phyloP scores from a whole-genome alignment of 1,140 invertebrate species.

The Araneus ventricosus region DNA sequence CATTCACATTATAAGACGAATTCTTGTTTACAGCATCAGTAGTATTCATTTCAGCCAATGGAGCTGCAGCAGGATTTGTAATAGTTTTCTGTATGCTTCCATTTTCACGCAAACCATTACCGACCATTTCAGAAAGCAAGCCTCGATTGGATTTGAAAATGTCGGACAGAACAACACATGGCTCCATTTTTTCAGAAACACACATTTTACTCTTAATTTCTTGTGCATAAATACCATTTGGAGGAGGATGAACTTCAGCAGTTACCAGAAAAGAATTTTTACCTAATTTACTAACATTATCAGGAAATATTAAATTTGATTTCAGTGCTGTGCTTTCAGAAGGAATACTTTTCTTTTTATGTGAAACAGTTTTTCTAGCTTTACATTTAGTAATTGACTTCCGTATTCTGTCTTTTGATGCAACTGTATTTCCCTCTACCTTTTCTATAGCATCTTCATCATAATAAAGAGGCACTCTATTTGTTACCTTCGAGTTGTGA shows the following conservation, averaged over 20 bases:
- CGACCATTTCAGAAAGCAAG: neutral
- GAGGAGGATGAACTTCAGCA: constrained; percentile 17
- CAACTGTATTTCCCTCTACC: neutral
- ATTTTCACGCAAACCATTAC: neutral
- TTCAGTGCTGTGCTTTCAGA: neutral
- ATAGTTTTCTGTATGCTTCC: neutral
- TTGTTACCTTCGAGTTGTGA: neutral
- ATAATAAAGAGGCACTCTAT: neutral
- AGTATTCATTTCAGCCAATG: neutral
- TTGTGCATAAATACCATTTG: neutral
- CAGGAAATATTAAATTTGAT: neutral
- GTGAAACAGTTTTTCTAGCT: neutral
- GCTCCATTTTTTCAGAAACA: neutral
- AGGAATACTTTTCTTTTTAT: neutral
- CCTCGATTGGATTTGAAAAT: neutral
- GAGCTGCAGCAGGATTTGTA: neutral
- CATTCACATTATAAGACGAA: neutral
- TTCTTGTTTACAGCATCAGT: too few relatives aligned
- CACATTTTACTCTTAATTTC: neutral
- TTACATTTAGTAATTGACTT: neutral
- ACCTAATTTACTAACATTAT: neutral
- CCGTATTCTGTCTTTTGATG: neutral
- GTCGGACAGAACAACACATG: neutral
- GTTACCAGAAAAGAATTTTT: constrained; percentile 37
- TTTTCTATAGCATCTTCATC: neutral